Conservation (phyloP, 2,888 invertebrate genomes). For the Tenthredo amoena region DNA sequence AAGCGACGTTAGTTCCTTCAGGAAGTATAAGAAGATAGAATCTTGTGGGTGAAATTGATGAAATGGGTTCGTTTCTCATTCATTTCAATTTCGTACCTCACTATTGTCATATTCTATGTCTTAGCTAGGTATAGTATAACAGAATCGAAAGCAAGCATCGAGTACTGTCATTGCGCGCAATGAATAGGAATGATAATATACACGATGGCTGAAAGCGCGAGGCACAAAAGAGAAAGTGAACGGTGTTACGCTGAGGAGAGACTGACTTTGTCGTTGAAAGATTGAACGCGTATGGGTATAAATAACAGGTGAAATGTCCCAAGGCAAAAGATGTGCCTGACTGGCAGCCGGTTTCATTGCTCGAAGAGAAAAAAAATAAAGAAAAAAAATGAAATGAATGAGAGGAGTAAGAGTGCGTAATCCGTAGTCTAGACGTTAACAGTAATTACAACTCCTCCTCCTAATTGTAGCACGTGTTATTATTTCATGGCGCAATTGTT, state of each 20-base stretch:
- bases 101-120: no score
- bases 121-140: background rate
- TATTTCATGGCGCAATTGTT: background rate
- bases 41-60: background rate
- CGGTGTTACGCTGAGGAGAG: constrained; percentile 17
- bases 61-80: background rate
- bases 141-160: constrained; percentile 1
- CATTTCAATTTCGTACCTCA: background rate
- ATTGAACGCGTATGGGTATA: background rate
- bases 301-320: constrained; percentile 39
- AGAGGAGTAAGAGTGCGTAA: background rate
- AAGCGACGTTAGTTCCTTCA: constrained; percentile 90
- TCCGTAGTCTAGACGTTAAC: background rate
- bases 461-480: background rate
- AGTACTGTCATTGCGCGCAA: background rate
- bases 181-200: constrained; percentile 22
- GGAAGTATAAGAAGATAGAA: background rate
- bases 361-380: background rate
- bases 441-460: background rate
- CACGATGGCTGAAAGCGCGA: constrained; percentile 14
- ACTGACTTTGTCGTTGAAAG: constrained; percentile 23
- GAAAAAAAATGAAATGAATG: background rate
- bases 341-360: background rate
- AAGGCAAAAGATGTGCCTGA: constrained; percentile 10
- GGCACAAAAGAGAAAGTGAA: constrained; percentile 47